Base-by-base conservation (phyloP, 2,888 invertebrate species). In the Oegoconia quadripuncta region DNA sequence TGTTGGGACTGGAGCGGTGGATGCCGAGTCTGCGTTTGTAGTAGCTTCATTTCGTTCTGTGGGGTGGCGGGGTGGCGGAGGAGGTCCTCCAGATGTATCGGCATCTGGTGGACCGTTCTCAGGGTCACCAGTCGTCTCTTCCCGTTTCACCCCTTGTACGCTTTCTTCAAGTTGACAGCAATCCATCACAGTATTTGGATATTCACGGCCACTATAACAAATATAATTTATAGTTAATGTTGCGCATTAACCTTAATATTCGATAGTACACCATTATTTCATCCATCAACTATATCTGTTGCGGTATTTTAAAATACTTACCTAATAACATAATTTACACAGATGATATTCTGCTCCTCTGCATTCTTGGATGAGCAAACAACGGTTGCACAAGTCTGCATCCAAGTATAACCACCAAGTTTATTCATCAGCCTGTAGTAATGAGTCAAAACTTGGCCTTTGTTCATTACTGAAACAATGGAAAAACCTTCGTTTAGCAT, bases 251-350 rank as follows among this genome's bases (percentile, higher is more conserved):
- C n/a, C n/a, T n/a, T n/a, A n/a, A n/a, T n/a, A n/a, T n/a, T n/a
- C n/a, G n/a, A n/a, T n/a, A n/a, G n/a, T n/a, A n/a, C n/a, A n/a
- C n/a, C 1, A 23, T 11, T 15, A 37, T 23, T 12, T 2, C 18
- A 11, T 11, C 25, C 3, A 25, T 25, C 11, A 25, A 25, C 4
- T 7, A 9, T 25, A 3, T 25, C 6, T 25, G 25, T 5, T 3
- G 9, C 4, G 12, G 9, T n/a, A 1, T 11, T 6, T 31, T 1
- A 16, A 31, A 17, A 17, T 30, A 22, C 74, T 83, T 86, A 97
- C 97, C 97, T 97, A 66, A 98, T 94, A 48, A 98, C 96, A 81
- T 98, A 98, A 87, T 98, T 97, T 64, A 98, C 97, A 72, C 97
- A 97, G 52, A 98, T 97, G 59, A 98, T 97, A 70, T 97, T 98